Evolutionary conservation across 2,113 vertebrate species (phyloP).

Genomic region (Callopanchax toddi): DNA sequence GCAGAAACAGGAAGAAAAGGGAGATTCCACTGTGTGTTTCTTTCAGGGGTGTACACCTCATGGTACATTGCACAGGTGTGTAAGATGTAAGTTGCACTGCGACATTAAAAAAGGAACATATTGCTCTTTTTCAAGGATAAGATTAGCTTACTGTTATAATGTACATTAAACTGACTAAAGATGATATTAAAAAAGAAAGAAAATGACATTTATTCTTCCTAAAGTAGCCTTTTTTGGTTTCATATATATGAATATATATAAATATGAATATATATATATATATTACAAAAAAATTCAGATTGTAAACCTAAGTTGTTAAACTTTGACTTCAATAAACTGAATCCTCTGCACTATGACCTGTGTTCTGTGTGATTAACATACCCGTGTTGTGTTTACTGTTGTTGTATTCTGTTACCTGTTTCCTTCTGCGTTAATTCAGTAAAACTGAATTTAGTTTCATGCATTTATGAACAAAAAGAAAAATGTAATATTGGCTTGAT

Average conservation of each 20-base stretch:
- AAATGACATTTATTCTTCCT: constrained; percentile 91
- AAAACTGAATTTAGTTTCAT: no score
- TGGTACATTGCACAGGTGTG: constrained; percentile 91
- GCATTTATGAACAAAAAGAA: background rate
- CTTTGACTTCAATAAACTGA: constrained; percentile 90
- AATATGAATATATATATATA: constrained; percentile 80
- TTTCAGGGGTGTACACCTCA: constrained; percentile 90
- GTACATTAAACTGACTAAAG: constrained; percentile 86
- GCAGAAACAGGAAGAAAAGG: constrained; percentile 85
- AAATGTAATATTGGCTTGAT: no score
- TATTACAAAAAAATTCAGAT: constrained; percentile 79
- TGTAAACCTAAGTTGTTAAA: constrained; percentile 88
- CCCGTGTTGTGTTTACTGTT: no score
- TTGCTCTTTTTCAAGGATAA: constrained; percentile 92
- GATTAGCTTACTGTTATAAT: constrained; percentile 91
- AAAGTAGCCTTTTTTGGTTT: constrained; percentile 88
- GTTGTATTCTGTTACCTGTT: no score
- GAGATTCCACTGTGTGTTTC: constrained; percentile 88
- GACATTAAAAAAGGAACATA: constrained; percentile 95
- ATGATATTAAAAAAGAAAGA: constrained; percentile 81
- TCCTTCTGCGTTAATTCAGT: no score
- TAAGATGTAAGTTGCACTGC: constrained; percentile 95
- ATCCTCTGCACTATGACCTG: constrained; percentile 85
- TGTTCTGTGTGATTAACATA: constrained; percentile 8
- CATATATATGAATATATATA: constrained; percentile 78